Percentiles rank a stretch among this genome's conserved stretches.
These are phyloP conservation scores for Pinna nobilis DNA, from an alignment of 1,140 invertebrate genomes.

Conservation along the genomic window DNA sequence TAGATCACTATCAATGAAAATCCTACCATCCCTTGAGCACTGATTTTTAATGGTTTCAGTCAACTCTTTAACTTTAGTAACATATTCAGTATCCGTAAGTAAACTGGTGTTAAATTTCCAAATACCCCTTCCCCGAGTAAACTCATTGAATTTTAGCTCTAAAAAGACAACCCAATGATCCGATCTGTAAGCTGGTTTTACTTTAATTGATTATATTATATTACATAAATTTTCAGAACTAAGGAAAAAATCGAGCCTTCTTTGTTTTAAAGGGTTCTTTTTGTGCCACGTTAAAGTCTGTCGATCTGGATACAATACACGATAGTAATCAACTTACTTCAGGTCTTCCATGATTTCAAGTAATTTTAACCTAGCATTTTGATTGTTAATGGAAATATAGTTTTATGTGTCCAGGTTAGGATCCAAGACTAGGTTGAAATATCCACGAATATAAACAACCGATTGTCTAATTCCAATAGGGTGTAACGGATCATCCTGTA, in stretches of 20 bases:
- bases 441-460: neutral
- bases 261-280: conserved; percentile 13
- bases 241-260: conserved; percentile 1
- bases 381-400: too few species aligned
- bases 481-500: neutral
- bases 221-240: neutral
- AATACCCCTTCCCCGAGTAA: neutral
- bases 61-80: neutral
- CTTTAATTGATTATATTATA: neutral
- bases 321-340: neutral
- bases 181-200: neutral
- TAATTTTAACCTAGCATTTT: too few species aligned
- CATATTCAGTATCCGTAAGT: neutral
- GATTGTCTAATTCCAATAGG: conserved; percentile 1
- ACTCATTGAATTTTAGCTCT: conserved; percentile 1
- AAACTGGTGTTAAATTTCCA: conserved; percentile 13
- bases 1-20: neutral
- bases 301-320: neutral
- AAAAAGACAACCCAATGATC: neutral
- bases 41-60: neutral
- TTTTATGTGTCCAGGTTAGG: too few species aligned
- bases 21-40: too few species aligned
- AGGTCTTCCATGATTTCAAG: too few species aligned
- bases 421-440: neutral
- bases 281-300: neutral